Evolutionary conservation across 2,113 vertebrate species (phyloP).

Genomic region (Lethenteron reissneri): DNA sequence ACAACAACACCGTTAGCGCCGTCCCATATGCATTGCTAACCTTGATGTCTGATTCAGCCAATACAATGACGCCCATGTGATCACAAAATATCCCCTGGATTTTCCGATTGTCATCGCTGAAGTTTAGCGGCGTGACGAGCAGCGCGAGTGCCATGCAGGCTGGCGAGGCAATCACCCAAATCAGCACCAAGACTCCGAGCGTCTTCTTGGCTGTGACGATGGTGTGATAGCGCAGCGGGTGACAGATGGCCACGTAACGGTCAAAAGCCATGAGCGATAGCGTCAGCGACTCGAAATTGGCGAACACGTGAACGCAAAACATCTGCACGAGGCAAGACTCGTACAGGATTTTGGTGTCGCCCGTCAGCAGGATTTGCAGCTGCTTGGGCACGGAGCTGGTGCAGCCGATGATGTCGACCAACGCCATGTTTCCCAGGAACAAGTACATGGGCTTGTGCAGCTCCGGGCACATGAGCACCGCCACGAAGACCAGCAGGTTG

Average conservation of each 20-base stretch:
- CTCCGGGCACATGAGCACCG: too few relatives aligned
- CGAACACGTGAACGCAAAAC: conserved; percentile 38
- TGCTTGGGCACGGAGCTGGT: conserved; percentile 23
- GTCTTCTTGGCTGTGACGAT: conserved; percentile 15
- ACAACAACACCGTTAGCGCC: too few relatives aligned
- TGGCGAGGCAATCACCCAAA: too few relatives aligned
- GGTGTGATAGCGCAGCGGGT: conserved; percentile 23
- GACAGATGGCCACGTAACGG: conserved; percentile 32
- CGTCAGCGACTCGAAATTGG: conserved; percentile 27
- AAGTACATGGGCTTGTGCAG: conserved; percentile 21
- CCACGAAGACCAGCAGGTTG: too few relatives aligned
- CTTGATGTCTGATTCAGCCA: too few relatives aligned
- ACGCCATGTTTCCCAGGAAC: conserved; percentile 23
- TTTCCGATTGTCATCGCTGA: too few relatives aligned
- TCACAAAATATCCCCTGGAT: too few relatives aligned
- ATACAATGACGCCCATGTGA: too few relatives aligned
- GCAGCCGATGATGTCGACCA: conserved; percentile 16
- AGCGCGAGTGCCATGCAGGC: too few relatives aligned
- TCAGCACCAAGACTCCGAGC: too few relatives aligned
- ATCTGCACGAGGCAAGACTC: conserved; percentile 33
- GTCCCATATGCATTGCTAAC: too few relatives aligned
- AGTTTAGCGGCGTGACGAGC: too few relatives aligned
- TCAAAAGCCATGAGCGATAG: conserved; percentile 33
- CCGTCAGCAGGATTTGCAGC: conserved; percentile 22
- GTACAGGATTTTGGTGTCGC: conserved; percentile 21